A percentile compares a stretch with the other conserved stretches of the same genome.
phyloP scores from a whole-genome alignment of 2,797 vertebrate species.

The Ctenosaura bakeri region DNA sequence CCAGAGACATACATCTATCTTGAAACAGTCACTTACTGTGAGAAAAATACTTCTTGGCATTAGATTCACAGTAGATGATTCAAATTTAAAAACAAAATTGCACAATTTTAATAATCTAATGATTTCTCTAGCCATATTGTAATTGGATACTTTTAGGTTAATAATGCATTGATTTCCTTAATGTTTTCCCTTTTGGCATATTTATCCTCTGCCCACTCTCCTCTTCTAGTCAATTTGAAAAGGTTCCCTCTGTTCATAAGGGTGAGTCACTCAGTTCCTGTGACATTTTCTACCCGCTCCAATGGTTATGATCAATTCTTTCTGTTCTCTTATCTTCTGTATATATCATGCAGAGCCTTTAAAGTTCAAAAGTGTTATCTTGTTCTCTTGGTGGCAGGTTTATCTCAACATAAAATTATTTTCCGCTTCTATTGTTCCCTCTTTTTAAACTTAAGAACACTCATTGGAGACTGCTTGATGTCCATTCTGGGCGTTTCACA shows the following conservation, averaged over 20 bases:
- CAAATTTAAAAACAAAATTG: background rate
- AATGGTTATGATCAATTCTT: background rate
- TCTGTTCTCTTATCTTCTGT: slow-evolving; percentile 25
- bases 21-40: background rate
- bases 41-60: background rate
- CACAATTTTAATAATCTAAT: background rate
- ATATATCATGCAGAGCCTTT: slow-evolving; percentile 6
- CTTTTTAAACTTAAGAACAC: slow-evolving; percentile 13
- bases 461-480: slow-evolving; percentile 6
- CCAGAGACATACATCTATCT: background rate
- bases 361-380: slow-evolving; percentile 38
- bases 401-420: background rate
- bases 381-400: background rate
- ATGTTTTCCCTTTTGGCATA: slow-evolving; percentile 12
- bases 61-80: background rate
- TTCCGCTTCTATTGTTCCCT: slow-evolving; percentile 18
- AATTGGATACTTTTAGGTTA: background rate
- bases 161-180: background rate
- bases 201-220: slow-evolving; percentile 26
- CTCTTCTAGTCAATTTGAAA: background rate
- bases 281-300: background rate
- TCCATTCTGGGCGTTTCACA: background rate
- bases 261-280: slow-evolving; percentile 10
- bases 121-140: background rate
- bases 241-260: background rate